Base-by-base conservation (phyloP, 2,113 vertebrate species). In the Calidris pygmaea region DNA sequence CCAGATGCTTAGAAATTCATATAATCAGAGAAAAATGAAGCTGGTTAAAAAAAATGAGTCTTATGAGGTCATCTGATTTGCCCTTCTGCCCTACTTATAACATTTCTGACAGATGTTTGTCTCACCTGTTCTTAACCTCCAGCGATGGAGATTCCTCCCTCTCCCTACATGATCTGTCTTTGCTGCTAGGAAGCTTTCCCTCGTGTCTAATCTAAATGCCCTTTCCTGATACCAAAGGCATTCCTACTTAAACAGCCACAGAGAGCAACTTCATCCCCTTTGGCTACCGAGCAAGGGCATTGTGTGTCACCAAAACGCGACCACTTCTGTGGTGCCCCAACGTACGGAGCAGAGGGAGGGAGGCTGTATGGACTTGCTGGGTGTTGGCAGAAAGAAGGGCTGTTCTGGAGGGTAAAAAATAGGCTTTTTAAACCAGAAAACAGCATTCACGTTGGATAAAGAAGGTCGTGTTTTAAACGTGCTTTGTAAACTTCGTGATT, bases 111-210 rank as follows among this genome's bases (percentile, higher is more conserved):
- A 96, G 94, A 93, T 96, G 89, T 97, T 96, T 94, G 84, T 89
- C 89, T 97, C 93, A 97, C 93, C 93, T 97, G 62, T 65, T 95
- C 94, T 95, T 96, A 95, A 96, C 95, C 95, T 94, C 89, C 45
- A 53, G 66, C 21, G 1, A 6, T 10, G 45, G 74, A 96, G 71
- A 52, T 85, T 84, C 77, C 45, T 84, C 89, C 82, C 80, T 72
- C 80, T 78, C 86, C 56, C 66, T 82, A 11, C 58, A 32, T 47
- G 70, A 89, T 56, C 84, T 85, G 45, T 78, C 91, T 32, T 39
- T 65, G 87, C 85, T 87, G 66, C 5, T 45, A 68, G 62, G 81
- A 87, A 85, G 62, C 62, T 94, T 91, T 95, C 39, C 70, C 70
- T 89, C 70, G 3, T 7, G 48, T 45, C 11, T 1, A 85, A 82